Evolutionary conservation across 2,888 invertebrate genomes (phyloP), one percentile per base, ranked within the genome.

Genomic region (Serripes groenlandicus): DNA sequence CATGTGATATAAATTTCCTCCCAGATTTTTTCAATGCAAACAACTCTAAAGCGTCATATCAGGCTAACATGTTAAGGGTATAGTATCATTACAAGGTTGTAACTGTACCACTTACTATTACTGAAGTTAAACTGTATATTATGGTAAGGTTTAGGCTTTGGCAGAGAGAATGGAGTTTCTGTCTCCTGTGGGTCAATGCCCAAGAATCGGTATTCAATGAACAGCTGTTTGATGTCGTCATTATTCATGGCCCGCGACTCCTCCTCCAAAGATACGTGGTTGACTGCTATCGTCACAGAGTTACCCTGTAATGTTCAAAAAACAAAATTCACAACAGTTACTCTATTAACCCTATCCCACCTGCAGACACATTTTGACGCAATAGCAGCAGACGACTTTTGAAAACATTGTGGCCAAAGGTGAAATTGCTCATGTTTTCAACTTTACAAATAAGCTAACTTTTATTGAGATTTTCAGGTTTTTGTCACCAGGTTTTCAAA

Each of bases 131-230:
- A 95, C 30, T 89, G 83, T 69, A 95, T 94, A 71, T 90, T 90
- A 72, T 92, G 90, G 68, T 93, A 90, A n/a, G 94, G 90, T 69
- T 90, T 90, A 4, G 94, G 93, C 88, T 95, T 95, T 18, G 95
- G 95, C 75, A 95, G 90, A 3, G 95, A 94, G 89, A 93, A 93
- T 1, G 95, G 95, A 3, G 95, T 95, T 88, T 95, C 95, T 3
- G 94, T 91, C 80, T 95, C 94, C 75, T 94, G 93, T 0, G 94
- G 91, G 35, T 94, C 92, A 64, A 93, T 92, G 66, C 93, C 94
- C 30, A 95, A 91, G 89, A 95, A 95, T 60, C 93, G 91, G 84
- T 95, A 95, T 75, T 94, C 95, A 32, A 95, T 95, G 89, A 94
- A 95, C 66, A 95, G 86, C 88, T 93, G 93, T 79, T 93, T 90